Base-by-base conservation (phyloP, 2,113 vertebrate genomes). In the Sinosuthora webbiana region DNA sequence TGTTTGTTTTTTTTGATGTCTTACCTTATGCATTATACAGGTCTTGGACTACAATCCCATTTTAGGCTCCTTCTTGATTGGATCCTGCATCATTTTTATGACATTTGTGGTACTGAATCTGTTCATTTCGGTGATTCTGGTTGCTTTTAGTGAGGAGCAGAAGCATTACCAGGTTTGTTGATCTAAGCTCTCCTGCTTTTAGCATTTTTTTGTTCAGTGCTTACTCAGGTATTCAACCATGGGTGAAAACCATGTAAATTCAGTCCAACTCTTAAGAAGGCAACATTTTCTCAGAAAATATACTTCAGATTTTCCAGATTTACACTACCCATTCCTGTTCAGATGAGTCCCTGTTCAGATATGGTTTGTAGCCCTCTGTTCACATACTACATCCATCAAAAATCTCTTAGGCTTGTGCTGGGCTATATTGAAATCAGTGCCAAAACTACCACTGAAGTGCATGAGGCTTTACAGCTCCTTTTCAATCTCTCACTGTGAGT, bases 61-160 rank as follows among this genome's bases (percentile, higher is more conserved):
- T 49, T 98, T 99, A 25, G 99, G 99, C 57, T 99, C 98, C 37
- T 98, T 99, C 95, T 97, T 99, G 83, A 98, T 99, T 75, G 99
- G 99, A 73, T 99, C 99, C 87, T 99, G 99, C 96, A 99, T 99
- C 9, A 95, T 99, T 93, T 99, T 99, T 90, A 99, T 99, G 99
- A 99, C 99, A 5, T 99, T 99, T 93, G 99, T 99, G 90, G 99
- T 99, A 53, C 95, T 99, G 89, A 99, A 99, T 97, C 98, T 99
- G 49, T 99, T 99, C 86, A 99, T 99, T 96, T 99, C 99, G 1
- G 99, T 99, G 92, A 99, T 99, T 93, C 97, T 99, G 84, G 99
- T 99, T 95, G 99, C 99, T 56, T 99, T 99, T 93, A 99, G 97
- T 52, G 98, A 99, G 96, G 99, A 99, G 86, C 99, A 99, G 96